These are phyloP conservation scores for Bedellia somnulentella DNA, from an alignment of 2,888 invertebrate species.

Conservation along the genomic window DNA sequence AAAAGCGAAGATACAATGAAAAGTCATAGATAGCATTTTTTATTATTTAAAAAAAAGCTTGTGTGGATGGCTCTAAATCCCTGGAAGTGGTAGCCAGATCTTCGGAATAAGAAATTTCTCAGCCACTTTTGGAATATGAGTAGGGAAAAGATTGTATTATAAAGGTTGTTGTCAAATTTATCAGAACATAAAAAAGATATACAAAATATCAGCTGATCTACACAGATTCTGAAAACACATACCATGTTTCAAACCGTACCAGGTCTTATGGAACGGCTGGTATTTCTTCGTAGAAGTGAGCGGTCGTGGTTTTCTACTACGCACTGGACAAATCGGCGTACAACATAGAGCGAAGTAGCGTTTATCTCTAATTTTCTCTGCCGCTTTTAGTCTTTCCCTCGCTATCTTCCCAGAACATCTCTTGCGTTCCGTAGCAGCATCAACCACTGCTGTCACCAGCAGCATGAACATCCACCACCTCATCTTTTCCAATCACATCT, in stretches of 20 bases:
- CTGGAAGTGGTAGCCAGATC: too few relatives aligned
- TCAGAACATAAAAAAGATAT: too few relatives aligned
- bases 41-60: too few relatives aligned
- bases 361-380: slow-evolving; percentile 47
- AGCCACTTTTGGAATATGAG: too few relatives aligned
- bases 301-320: slow-evolving; percentile 20
- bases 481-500: slow-evolving; percentile 18
- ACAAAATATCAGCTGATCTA: too few relatives aligned
- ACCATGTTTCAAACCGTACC: slow-evolving; percentile 8
- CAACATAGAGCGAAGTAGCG: slow-evolving; percentile 42
- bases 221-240: not conserved
- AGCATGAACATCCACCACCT: slow-evolving; percentile 20
- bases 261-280: slow-evolving; percentile 21
- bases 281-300: slow-evolving; percentile 23
- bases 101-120: too few relatives aligned
- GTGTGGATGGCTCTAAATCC: too few relatives aligned
- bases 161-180: too few relatives aligned
- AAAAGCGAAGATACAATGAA: too few relatives aligned
- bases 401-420: slow-evolving; percentile 42
- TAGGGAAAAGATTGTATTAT: too few relatives aligned
- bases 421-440: slow-evolving; percentile 19
- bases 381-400: slow-evolving; percentile 43
- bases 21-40: too few relatives aligned
- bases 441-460: slow-evolving; percentile 16
- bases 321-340: slow-evolving; percentile 24